These are phyloP conservation scores for Drosophila kuntzei DNA, from an alignment of 2,888 invertebrate species.

Conservation along the genomic window DNA sequence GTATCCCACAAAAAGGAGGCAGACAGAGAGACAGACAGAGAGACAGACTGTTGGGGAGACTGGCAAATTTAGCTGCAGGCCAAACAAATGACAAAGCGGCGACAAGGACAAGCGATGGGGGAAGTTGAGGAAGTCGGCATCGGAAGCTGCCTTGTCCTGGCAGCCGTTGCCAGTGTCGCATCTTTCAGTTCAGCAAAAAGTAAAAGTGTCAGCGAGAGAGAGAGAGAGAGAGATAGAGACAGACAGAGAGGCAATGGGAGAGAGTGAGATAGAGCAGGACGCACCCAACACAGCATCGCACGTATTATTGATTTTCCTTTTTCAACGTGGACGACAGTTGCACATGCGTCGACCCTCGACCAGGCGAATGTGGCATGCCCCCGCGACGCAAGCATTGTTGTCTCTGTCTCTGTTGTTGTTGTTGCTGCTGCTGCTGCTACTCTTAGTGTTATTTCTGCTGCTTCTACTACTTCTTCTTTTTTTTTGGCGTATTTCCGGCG, in stretches of 20 bases:
- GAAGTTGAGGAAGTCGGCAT: constrained; percentile 33
- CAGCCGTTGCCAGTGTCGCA: constrained; percentile 70
- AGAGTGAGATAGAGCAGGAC: constrained; percentile 8
- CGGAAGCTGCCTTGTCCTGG: constrained; percentile 76
- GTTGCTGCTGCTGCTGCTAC: constrained; percentile 4
- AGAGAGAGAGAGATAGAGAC: background rate
- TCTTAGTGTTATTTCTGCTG: constrained; percentile 17
- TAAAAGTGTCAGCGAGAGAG: constrained; percentile 68
- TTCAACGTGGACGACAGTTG: constrained; percentile 63
- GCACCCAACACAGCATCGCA: constrained; percentile 61
- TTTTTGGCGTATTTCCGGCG: constrained; percentile 71
- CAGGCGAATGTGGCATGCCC: constrained; percentile 31
- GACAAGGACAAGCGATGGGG: constrained; percentile 31
- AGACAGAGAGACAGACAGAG: constrained; percentile 18
- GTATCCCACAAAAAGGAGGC: constrained; percentile 38
- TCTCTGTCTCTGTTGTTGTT: constrained; percentile 18
- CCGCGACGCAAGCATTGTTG: constrained; percentile 24
- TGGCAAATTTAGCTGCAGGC: constrained; percentile 77
- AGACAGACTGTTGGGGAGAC: constrained; percentile 39
- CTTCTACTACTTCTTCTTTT: constrained; percentile 26
- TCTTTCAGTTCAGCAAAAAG: constrained; percentile 60
- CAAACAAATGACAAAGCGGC: constrained; percentile 76
- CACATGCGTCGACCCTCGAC: constrained; percentile 73
- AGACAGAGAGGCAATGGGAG: background rate
- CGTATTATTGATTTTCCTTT: constrained; percentile 79